Base-by-base conservation (phyloP, 2,888 invertebrate species). In the Pseudococcus jackbeardsleyi region DNA sequence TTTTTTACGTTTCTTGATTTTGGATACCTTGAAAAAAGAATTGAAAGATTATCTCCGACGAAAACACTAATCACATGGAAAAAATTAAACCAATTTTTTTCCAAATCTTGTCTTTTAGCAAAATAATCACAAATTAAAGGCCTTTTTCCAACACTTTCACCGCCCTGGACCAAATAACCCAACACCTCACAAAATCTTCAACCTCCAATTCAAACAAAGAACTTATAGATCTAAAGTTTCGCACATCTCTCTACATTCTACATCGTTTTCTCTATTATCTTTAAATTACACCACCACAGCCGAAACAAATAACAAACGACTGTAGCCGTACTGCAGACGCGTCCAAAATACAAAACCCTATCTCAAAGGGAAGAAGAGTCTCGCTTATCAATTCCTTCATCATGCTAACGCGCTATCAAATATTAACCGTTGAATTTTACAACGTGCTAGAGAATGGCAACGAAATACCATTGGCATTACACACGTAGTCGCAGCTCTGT, bases 371-470 rank as follows among this genome's bases (percentile, higher is more conserved):
- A 59, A 19, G 59, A 59, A 19, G 46, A 46, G 42, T 33, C 42
- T 68, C 26, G 26, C 79, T 79, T 79, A 79, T 79, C 79, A 42
- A 79, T 42, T 79, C 42, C 42, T 79, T 79, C 79, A 42, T 77
- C 17, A 72, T 77, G 6, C 42, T 79, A 72, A 72, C 79, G 79
- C 46, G 79, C 79, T 79, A 79, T 79, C 79, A 79, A 79, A 79
- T 79, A 79, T 79, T 79, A 79, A 79, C 42, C 79, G 79, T 79
- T 79, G 79, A 79, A 79, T 79, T 79, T 79, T 26, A 72, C 68
- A 33, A 72, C 79, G 79, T 79, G 39, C 42, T 79, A 79, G 79
- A 79, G 15, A n/a, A 79, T 3, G 42, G 79, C 79, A 42, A 79
- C 33, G 26, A 72, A 72, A 72, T 72, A 72, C 68, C 68, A 72